Evolutionary conservation across 1,140 invertebrate genomes (phyloP), one percentile per base, ranked within the genome.

Genomic region (Eriosoma lanigerum): DNA sequence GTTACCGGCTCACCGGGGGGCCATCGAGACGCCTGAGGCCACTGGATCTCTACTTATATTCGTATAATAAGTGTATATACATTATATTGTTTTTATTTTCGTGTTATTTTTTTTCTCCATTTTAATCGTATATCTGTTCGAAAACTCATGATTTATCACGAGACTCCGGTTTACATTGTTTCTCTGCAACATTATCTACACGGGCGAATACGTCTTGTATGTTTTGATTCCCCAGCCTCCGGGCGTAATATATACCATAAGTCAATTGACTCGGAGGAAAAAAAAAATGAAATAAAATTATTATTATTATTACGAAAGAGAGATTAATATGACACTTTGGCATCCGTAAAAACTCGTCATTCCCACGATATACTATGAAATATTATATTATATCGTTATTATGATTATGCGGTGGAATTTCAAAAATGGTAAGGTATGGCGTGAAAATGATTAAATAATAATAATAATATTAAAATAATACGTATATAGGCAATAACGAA

Each of bases 71-170:
- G 72, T n/a, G 52, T 44, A 19, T 50, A 29, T 46, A 32, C n/a
- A n/a, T n/a, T 60, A 78, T 60, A 62, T 78, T 78, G 38, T 78
- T 46, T 76, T 54, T 76, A 76, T 76, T 58, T 76, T 76, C 54
- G 54, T 76, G 32, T 76, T 68, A 48, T 68, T 68, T 68, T 68
- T 76, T 76, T 56, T 68, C 58, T 76, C 38, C 50, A n/a, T 78
- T 78, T 78, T 78, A 78, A 78, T 60, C 75, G 75, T 78, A 60
- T 78, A 78, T 78, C 75, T 78, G 75, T 78, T 78, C 75, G 75
- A 78, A 78, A 78, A 78, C 32, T 21, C 38, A 19, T 78, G 75
- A 78, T 78, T 78, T 78, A 78, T 78, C 75, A 78, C 75, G 10
- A 78, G 75, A 8, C 75, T 78, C 56, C 56, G 75, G 56, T 78